Conservation (phyloP, 2,888 invertebrate genomes). For the Spatulosminthurus flaviceps region DNA sequence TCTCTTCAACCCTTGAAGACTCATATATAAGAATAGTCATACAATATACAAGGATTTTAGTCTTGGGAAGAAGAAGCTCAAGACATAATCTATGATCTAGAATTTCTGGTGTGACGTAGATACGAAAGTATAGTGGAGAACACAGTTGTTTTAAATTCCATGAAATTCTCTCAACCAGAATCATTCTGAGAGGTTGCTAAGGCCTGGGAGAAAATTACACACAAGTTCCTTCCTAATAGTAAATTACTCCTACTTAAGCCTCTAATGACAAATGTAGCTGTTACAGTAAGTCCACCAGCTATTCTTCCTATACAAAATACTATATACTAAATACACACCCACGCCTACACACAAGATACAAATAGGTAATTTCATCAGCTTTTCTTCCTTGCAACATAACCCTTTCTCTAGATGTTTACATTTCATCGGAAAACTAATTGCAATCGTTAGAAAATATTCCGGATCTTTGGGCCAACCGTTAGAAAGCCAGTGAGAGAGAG, state of each 20-base stretch:
- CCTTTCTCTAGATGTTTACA: not conserved
- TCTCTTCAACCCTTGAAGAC: too few relatives aligned
- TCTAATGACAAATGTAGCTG: slow-evolving; percentile 13
- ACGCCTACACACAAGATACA: not conserved
- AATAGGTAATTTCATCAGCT: slow-evolving; percentile 13
- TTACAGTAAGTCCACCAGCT: not conserved
- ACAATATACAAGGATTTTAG: too few relatives aligned
- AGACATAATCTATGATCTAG: too few relatives aligned
- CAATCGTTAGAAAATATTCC: slow-evolving; percentile 5
- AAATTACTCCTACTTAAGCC: not conserved
- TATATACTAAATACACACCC: too few relatives aligned
- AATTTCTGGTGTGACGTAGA: too few relatives aligned
- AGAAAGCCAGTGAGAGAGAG: not conserved
- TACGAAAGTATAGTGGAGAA: too few relatives aligned
- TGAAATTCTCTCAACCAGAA: not conserved
- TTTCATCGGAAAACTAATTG: not conserved
- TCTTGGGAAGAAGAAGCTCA: too few relatives aligned
- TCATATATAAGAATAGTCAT: too few relatives aligned
- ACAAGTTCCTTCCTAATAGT: not conserved
- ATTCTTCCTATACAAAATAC: too few relatives aligned
- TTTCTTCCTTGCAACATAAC: not conserved
- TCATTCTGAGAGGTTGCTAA: not conserved
- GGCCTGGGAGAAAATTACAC: not conserved
- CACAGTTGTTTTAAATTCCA: too few relatives aligned
- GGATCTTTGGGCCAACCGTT: not conserved